Evolutionary conservation across 2,113 vertebrate species (phyloP).

Genomic region (Piaya cayana): DNA sequence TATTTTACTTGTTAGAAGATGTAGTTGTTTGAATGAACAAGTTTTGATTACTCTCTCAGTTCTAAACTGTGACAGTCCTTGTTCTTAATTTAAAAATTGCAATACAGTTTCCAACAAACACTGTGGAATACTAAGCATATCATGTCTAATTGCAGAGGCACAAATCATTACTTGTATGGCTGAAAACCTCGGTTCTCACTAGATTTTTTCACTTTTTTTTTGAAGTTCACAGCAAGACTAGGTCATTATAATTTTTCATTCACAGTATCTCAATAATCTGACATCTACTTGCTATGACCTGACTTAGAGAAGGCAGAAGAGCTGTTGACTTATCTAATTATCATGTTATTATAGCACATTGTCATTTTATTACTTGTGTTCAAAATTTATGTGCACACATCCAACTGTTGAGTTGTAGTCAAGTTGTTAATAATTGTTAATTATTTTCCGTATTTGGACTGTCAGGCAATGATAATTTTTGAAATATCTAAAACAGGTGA

Average conservation of each 20-base stretch:
- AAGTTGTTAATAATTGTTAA: not conserved
- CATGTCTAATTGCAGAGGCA: not conserved
- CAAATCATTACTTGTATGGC: not conserved
- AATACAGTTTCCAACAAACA: constrained; percentile 12
- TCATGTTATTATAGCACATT: not conserved
- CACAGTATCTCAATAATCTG: not conserved
- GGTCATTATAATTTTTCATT: not conserved
- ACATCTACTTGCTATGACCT: not conserved
- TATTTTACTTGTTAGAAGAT: constrained; percentile 1
- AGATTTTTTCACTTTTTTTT: not conserved
- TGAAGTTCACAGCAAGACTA: not conserved
- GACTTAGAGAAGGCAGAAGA: not conserved
- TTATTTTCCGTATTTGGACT: not conserved
- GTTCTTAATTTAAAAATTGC: constrained; percentile 40
- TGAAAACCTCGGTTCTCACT: not conserved
- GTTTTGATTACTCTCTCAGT: not conserved
- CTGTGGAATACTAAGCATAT: not conserved
- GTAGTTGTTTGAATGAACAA: constrained; percentile 16
- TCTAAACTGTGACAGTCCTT: not conserved
- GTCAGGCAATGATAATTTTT: not conserved
- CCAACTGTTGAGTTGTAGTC: not conserved
- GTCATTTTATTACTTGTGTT: not conserved
- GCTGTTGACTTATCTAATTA: not conserved
- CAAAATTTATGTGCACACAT: not conserved
- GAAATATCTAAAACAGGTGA: not conserved